These are phyloP conservation scores for Emydocephalus ijimae DNA, from an alignment of 2,113 vertebrate species.

Conservation along the genomic window DNA sequence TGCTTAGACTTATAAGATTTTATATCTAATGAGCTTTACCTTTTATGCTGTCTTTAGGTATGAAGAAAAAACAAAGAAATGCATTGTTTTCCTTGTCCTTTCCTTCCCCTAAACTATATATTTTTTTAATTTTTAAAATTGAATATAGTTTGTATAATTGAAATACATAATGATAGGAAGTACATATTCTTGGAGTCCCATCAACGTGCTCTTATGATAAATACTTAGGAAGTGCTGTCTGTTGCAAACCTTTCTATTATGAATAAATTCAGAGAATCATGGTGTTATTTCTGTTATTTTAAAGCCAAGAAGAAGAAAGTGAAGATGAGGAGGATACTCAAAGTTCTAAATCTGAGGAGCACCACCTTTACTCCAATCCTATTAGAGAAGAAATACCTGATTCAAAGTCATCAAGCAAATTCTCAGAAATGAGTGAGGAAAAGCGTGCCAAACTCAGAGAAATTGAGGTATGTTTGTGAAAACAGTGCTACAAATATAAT, in stretches of 20 bases:
- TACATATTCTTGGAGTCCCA: not conserved
- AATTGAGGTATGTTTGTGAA: slow-evolving; percentile 81
- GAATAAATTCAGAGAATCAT: slow-evolving; percentile 10
- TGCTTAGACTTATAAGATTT: not conserved
- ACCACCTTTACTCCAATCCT: slow-evolving; percentile 84
- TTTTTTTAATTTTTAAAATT: not conserved
- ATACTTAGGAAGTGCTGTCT: not conserved
- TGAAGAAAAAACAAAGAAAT: not conserved
- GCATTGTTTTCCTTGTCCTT: not conserved
- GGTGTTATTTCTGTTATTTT: slow-evolving; percentile 29
- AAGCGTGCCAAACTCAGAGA: slow-evolving; percentile 94
- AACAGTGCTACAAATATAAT: not conserved
- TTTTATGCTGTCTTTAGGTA: not conserved
- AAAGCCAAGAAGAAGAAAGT: slow-evolving; percentile 84
- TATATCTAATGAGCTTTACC: not conserved
- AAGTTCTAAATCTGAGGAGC: slow-evolving; percentile 85
- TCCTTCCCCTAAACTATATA: not conserved
- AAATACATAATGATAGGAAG: not conserved
- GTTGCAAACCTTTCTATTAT: not conserved
- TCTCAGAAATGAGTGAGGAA: slow-evolving; percentile 95
- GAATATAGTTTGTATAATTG: not conserved
- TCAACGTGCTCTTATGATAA: not conserved
- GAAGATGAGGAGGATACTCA: slow-evolving; percentile 85
- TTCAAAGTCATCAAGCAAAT: slow-evolving; percentile 79
- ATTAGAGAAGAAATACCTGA: slow-evolving; percentile 86